Evolutionary conservation across 1,140 invertebrate species (phyloP), one percentile per base, ranked within the genome.

Genomic region (Drosophila neocordata): DNA sequence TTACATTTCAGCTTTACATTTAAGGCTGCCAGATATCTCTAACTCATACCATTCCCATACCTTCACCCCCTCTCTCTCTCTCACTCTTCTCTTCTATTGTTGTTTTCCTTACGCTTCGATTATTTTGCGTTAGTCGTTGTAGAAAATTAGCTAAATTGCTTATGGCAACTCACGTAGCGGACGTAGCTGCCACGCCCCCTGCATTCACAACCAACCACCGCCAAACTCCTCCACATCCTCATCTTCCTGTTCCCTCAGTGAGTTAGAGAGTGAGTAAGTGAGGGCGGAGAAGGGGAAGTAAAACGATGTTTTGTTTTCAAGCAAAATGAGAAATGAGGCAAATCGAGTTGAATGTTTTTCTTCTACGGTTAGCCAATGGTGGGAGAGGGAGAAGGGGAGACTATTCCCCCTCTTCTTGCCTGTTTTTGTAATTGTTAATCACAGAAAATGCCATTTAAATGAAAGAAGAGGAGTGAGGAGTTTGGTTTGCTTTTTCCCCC

Each of bases 71-170:
- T 24, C 22, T 24, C 22, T 57, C 18, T 18, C 48, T 27, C 13
- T 38, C 13, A 7, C 27, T 15, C 4, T 9, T 11, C 41, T 18
- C 48, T 60, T 11, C 35, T 31, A 12, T n/a, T 67, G 59, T 59
- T 73, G 67, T 73, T 72, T 75, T 78, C 74, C 82, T 77, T 82
- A 63, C 74, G 78, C 82, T 81, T 82, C 78, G 82, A 87, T 87
- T 78, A 71, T 73, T 87, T 76, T 78, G 68, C 71, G 65, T 56
- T 78, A 70, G 69, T 77, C 77, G 72, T 69, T 70, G 77, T 69
- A 73, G 69, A 82, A 82, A 87, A 87, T 87, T 87, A 87, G 83
- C 82, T 82, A 87, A 87, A 87, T 87, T 88, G 82, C 82, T 87
- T 87, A 88, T 88, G 82, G 83, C 78, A 87, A 78, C 83, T 77